Percentiles rank a stretch among this genome's conserved stretches.
These are phyloP conservation scores for Drosophila ambigua DNA, from an alignment of 1,140 invertebrate species.

Conservation along the genomic window DNA sequence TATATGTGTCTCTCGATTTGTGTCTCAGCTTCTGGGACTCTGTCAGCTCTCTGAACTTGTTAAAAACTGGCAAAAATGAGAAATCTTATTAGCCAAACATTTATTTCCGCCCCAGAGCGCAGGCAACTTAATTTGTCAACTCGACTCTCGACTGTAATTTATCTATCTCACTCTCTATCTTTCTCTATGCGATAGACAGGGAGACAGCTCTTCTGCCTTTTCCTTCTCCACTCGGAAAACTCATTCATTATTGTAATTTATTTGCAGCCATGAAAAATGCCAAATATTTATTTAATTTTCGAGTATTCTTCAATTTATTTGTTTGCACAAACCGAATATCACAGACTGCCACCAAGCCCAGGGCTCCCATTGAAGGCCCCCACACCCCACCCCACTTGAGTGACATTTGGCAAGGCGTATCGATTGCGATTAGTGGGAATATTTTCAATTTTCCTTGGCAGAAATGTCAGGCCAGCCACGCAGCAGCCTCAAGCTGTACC, in stretches of 20 bases:
- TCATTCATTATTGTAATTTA: slow-evolving; percentile 82
- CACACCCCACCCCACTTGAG: slow-evolving; percentile 31
- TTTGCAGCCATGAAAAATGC: slow-evolving; percentile 72
- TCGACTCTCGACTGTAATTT: slow-evolving; percentile 73
- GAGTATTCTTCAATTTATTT: slow-evolving; percentile 82
- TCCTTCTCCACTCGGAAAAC: slow-evolving; percentile 25
- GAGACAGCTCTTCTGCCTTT: slow-evolving; percentile 12
- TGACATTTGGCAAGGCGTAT: slow-evolving; percentile 81
- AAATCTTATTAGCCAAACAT: slow-evolving; percentile 46
- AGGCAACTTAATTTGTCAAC: slow-evolving; percentile 76
- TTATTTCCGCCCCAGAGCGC: slow-evolving; percentile 30
- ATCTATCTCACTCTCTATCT: slow-evolving; percentile 64
- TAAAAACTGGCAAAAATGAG: slow-evolving; percentile 9
- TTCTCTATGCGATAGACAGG: slow-evolving; percentile 1
- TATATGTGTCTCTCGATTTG: too few relatives aligned
- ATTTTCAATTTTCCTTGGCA: slow-evolving; percentile 74
- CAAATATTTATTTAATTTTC: slow-evolving; percentile 82
- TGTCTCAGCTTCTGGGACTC: not conserved
- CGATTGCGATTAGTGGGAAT: slow-evolving; percentile 80
- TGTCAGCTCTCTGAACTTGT: slow-evolving; percentile 7
- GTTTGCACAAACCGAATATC: slow-evolving; percentile 65
- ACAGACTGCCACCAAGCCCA: slow-evolving; percentile 23
- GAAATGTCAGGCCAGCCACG: slow-evolving; percentile 56
- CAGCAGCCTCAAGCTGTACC: slow-evolving; percentile 38
- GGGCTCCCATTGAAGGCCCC: not conserved